Base-by-base conservation (phyloP, 2,797 vertebrate genomes). In the Muscicapa striata region DNA sequence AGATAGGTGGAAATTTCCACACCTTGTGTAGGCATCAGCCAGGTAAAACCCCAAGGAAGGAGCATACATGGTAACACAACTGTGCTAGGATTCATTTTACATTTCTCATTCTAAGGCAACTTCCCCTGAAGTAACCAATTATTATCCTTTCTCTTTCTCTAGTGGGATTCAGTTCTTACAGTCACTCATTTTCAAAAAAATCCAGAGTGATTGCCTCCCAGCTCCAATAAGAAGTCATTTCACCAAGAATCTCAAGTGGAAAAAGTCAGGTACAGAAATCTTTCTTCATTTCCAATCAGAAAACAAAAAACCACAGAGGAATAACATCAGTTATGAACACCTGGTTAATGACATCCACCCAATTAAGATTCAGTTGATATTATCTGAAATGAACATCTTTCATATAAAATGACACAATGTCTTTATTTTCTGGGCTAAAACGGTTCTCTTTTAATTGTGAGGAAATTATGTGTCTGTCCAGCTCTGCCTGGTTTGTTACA, bases 191-290 rank as follows among this genome's bases (percentile, higher is more conserved):
- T 93, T 77, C 36, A 87, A 81, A 85, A 86, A 86, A 78, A 67
- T 21, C 26, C 55, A 46, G 32, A 84, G 61, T 89, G 45, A 82
- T 45, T 80, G 49, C 45, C 68, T 90, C 15, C 20, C 64, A 85
- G 7, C 27, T 87, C 72, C 64, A 34, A 4, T 29, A n/a, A 78
- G 41, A 92, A 83, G 34, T 87, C n/a, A 19, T 34, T 48, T 54
- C 67, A 91, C n/a, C 49, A 87, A 59, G 64, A 85, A 70, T 77
- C 32, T 72, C 66, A 73, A 81, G 62, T 72, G 76, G 69, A 63
- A 91, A 70, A 93, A 73, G 40, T 64, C 55, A 79, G 46, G 49
- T 67, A 81, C n/a, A 94, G 52, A 92, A 90, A 77, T 48, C 17
- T 79, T 81, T 48, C 63, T 67, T 89, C 43, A 34, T 89, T 87